phyloP scores from a whole-genome alignment of 2,888 invertebrate species.

The Nymphalis urticae region DNA sequence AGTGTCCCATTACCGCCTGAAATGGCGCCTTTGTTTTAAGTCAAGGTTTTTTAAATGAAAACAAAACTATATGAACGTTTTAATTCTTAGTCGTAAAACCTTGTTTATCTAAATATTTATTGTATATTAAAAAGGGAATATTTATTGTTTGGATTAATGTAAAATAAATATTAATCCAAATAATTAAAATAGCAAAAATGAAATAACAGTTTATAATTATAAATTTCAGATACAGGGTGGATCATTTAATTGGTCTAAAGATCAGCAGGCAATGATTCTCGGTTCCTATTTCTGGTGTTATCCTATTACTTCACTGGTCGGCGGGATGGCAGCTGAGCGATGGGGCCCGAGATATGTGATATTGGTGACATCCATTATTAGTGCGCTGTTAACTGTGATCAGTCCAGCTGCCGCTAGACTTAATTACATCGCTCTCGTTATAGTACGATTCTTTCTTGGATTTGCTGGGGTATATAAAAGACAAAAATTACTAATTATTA shows the following conservation, averaged over 20 bases:
- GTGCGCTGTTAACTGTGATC: slow-evolving; percentile 81
- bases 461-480: slow-evolving; percentile 80
- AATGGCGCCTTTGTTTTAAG: too few relatives aligned
- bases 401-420: slow-evolving; percentile 82
- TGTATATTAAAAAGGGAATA: too few relatives aligned
- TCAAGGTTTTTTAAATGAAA: too few relatives aligned
- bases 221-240: slow-evolving; percentile 45
- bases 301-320: slow-evolving; percentile 83
- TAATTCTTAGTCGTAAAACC: too few relatives aligned
- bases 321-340: slow-evolving; percentile 85
- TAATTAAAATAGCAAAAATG: too few relatives aligned
- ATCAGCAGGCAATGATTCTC: slow-evolving; percentile 84
- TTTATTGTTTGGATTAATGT: too few relatives aligned
- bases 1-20: too few relatives aligned
- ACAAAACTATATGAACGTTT: background rate
- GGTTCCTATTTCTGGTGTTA: slow-evolving; percentile 88
- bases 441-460: slow-evolving; percentile 82
- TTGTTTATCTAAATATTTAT: too few relatives aligned
- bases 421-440: slow-evolving; percentile 80
- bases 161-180: too few relatives aligned
- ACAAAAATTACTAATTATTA: slow-evolving; percentile 6
- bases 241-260: slow-evolving; percentile 80
- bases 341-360: slow-evolving; percentile 84
- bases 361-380: slow-evolving; percentile 73
- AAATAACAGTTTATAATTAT: background rate